These are phyloP conservation scores for Oligia fasciuncula DNA, from an alignment of 2,888 invertebrate genomes.

Conservation along the genomic window DNA sequence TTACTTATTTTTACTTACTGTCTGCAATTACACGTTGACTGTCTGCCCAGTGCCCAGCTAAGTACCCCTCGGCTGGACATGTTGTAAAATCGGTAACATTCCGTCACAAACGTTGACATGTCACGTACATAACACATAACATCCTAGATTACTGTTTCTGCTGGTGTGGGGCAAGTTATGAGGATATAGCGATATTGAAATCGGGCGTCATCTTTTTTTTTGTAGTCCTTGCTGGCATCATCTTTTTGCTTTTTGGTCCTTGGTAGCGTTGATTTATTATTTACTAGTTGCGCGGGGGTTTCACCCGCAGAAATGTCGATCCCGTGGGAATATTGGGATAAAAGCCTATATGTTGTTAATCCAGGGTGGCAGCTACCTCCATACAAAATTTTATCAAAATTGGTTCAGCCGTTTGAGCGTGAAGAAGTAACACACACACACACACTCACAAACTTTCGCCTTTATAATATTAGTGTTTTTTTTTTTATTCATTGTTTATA, in stretches of 20 bases:
- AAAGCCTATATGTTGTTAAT: no score
- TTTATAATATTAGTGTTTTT: no score
- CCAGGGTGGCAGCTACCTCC: no score
- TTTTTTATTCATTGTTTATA: neutral
- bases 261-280: no score
- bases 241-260: neutral
- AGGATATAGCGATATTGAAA: slow-evolving; percentile 35
- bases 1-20: no score
- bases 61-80: slow-evolving; percentile 33
- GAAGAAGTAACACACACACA: no score
- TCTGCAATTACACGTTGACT: slow-evolving; percentile 9
- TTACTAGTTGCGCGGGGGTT: no score
- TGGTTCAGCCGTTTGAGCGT: no score
- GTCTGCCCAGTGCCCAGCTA: slow-evolving; percentile 26
- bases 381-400: no score
- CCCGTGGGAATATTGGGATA: no score
- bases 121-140: slow-evolving; percentile 84
- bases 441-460: no score
- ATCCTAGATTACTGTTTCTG: slow-evolving; percentile 79
- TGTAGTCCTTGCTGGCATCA: neutral
- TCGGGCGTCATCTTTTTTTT: neutral
- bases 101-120: slow-evolving; percentile 80
- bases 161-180: slow-evolving; percentile 59
- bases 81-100: slow-evolving; percentile 79
- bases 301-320: no score